Evolutionary conservation across 2,113 vertebrate genomes (phyloP).

Genomic region (Alouatta palliata): DNA sequence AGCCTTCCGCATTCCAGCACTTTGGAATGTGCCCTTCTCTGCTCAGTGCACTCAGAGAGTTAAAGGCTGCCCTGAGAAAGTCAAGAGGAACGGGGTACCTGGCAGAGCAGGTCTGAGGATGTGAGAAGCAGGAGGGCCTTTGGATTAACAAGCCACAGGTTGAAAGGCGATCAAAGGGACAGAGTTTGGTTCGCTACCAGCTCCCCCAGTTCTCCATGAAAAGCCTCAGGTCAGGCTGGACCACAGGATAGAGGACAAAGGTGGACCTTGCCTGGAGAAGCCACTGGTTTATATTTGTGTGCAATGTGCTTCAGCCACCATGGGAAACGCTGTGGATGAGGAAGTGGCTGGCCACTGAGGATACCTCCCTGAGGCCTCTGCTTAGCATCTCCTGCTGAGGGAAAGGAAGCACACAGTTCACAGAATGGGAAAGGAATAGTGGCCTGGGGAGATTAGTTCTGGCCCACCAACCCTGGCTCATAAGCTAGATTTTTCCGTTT

Average conservation of each 20-base stretch:
- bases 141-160: neutral
- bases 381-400: constrained; percentile 42
- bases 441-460: neutral
- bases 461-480: neutral
- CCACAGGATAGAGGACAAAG: neutral
- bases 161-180: neutral
- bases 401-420: neutral
- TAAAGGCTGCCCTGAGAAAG: neutral
- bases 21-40: neutral
- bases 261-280: neutral
- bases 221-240: neutral
- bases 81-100: neutral
- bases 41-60: neutral
- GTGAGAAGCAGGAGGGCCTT: neutral
- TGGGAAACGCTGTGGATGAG: neutral
- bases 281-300: neutral
- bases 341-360: neutral
- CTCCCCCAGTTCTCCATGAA: rapidly evolving
- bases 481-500: constrained; percentile 52
- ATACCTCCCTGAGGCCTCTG: neutral
- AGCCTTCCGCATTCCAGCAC: rapidly evolving
- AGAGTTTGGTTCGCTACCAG: neutral
- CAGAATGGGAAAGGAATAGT: neutral
- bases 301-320: neutral
- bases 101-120: neutral